Evolutionary conservation across 2,888 invertebrate species (phyloP).

Genomic region (Drosophila phalerata): DNA sequence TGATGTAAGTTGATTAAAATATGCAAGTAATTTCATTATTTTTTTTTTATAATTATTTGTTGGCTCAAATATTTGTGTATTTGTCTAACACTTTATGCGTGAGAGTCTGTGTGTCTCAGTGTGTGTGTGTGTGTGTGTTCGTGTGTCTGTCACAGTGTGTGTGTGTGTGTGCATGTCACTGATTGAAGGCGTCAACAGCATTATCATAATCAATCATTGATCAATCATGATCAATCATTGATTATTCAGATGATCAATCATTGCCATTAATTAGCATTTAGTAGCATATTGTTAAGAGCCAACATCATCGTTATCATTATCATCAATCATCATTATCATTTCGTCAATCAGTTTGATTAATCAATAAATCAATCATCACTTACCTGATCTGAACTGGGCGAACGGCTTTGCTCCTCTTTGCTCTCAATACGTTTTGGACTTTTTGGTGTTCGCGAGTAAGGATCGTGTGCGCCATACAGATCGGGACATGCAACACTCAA

Average conservation of each 20-base stretch:
- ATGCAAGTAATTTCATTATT: conserved; percentile 18
- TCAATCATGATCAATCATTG: conserved; percentile 27
- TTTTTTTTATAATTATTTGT: conserved; percentile 26
- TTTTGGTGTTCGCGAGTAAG: conserved; percentile 92
- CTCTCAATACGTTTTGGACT: conserved; percentile 89
- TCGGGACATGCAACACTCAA: conserved; percentile 95
- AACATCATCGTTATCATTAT: conserved; percentile 40
- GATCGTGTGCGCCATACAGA: conserved; percentile 95
- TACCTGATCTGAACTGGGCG: conserved; percentile 97
- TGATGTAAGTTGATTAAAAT: conserved; percentile 42
- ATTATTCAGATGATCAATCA: conserved; percentile 41
- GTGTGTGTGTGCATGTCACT: conserved; percentile 45
- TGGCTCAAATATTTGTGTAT: conserved; percentile 46
- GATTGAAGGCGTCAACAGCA: conserved; percentile 59
- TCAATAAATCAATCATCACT: conserved; percentile 73
- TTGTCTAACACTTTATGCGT: conserved; percentile 42
- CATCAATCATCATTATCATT: conserved; percentile 24
- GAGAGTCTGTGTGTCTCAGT: conserved; percentile 21
- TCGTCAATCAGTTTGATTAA: conserved; percentile 12
- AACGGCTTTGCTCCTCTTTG: conserved; percentile 89
- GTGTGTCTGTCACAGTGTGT: conserved; percentile 25
- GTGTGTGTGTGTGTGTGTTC: conserved; percentile 11
- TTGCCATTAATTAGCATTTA: conserved; percentile 36
- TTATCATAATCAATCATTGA: conserved; percentile 31
- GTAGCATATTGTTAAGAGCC: conserved; percentile 39